phyloP scores from a whole-genome alignment of 1,140 invertebrate species.

The Achatina immaculata region DNA sequence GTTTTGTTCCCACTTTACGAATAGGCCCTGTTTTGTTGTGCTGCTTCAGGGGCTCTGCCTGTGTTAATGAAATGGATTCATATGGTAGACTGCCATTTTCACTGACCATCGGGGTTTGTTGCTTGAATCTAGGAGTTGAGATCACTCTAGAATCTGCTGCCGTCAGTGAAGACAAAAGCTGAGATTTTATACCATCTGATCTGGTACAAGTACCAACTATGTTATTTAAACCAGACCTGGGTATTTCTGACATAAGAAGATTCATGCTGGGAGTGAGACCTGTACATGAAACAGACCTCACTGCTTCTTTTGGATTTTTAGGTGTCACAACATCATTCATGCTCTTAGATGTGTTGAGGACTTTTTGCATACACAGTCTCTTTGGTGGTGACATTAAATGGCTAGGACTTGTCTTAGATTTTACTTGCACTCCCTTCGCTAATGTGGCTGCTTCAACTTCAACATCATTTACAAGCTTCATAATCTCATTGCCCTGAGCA shows the following conservation, averaged over 20 bases:
- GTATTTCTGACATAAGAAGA: background rate
- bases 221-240: background rate
- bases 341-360: slow-evolving; percentile 32
- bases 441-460: background rate
- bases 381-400: background rate
- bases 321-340: slow-evolving; percentile 39
- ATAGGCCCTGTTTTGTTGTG: slow-evolving; percentile 30
- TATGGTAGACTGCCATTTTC: background rate
- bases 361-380: too few species aligned
- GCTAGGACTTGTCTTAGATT: too few species aligned
- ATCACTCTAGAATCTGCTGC: background rate
- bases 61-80: background rate
- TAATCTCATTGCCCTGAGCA: too few species aligned
- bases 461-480: too few species aligned
- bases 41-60: slow-evolving; percentile 28
- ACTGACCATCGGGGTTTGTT: background rate
- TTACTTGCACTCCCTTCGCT: background rate
- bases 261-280: slow-evolving; percentile 32
- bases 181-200: background rate
- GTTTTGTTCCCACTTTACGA: slow-evolving; percentile 22
- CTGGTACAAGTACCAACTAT: background rate
- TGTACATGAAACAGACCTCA: slow-evolving; percentile 25
- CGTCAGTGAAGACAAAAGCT: slow-evolving; percentile 7
- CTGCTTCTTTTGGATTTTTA: slow-evolving; percentile 13
- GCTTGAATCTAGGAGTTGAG: background rate